Evolutionary conservation across 2,888 invertebrate species (phyloP).

Genomic region (Nudaria mundana): DNA sequence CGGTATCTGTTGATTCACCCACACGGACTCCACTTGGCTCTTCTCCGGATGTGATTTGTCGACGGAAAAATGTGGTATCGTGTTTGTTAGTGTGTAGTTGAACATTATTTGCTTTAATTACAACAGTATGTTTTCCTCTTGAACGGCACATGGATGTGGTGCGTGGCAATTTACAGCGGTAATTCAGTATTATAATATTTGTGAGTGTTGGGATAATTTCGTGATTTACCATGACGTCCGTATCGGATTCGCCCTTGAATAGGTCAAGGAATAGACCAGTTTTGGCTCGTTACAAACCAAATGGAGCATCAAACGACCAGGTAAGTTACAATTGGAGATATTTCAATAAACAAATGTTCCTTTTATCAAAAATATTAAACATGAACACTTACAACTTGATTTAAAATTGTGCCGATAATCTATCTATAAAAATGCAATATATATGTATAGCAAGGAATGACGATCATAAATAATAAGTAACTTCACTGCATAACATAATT

Average conservation of each 20-base stretch:
- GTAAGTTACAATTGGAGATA: slow-evolving; percentile 39
- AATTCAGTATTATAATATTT: slow-evolving; percentile 13
- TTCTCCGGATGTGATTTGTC: slow-evolving; percentile 79
- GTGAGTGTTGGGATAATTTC: slow-evolving; percentile 23
- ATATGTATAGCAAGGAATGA: no score
- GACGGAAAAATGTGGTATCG: slow-evolving; percentile 77
- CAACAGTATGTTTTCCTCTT: slow-evolving; percentile 71
- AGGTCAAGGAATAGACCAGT: slow-evolving; percentile 69
- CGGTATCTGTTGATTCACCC: slow-evolving; percentile 70
- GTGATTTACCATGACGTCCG: slow-evolving; percentile 55
- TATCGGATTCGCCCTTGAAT: slow-evolving; percentile 65
- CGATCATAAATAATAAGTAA: no score
- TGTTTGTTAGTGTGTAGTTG: slow-evolving; percentile 57
- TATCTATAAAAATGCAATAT: no score
- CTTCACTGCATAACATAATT: background rate
- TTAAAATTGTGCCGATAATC: no score
- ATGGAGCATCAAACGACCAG: slow-evolving; percentile 52
- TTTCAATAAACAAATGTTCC: background rate
- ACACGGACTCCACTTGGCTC: slow-evolving; percentile 52
- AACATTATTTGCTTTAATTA: slow-evolving; percentile 59
- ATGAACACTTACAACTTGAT: no score
- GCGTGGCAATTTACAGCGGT: slow-evolving; percentile 26
- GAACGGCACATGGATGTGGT: slow-evolving; percentile 54
- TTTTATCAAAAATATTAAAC: background rate
- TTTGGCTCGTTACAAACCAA: slow-evolving; percentile 66